Evolutionary conservation across 2,797 vertebrate genomes (phyloP), one percentile per base, ranked within the genome.

Genomic region (Arctocebus calabarensis): DNA sequence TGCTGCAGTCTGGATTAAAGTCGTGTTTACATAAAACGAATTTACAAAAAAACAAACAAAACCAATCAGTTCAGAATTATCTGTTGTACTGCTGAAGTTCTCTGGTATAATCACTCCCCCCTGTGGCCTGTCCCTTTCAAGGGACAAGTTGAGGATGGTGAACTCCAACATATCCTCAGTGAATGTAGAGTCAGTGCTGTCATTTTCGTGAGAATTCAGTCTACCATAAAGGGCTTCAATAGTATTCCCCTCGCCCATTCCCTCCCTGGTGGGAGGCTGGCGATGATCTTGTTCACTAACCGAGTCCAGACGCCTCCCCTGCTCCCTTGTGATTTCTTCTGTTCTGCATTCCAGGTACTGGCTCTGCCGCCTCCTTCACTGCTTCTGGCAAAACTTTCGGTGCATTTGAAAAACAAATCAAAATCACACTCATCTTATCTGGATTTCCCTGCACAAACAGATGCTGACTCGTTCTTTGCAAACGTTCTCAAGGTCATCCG

Each of bases 381-480:
- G 99, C 99, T 98, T 99, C 99, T 96, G 99, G 98, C 0, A 99
- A 99, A 97, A 99, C 99, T 98, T 99, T 99, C 96, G 99, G 99
- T 91, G 99, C 99, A 91, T 99, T 99, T 96, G 99, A 99, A 98
- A 99, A 99, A 99, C 99, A 99, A 98, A 99, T 99, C 99, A 99
- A 95, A 98, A 99, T 99, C 98, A 99, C 99, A 98, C 99, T 99
- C 99, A 99, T 99, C 99, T 99, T 99, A 99, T 99, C 99, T 98
- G 99, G 99, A 98, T 99, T 99, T 98, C 99, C 99, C 99, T 99
- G 98, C 99, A 99, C 98, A 99, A 99, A 98, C 99, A 99, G 98
- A 99, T 99, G 98, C 99, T 99, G 95, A 99, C 99, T 98, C 99
- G 99, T 99, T 99, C 99, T 99, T 99, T 99, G 99, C 99, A 99